phyloP scores from a whole-genome alignment of 2,113 vertebrate species.

The Drymodes brunneopygia region DNA sequence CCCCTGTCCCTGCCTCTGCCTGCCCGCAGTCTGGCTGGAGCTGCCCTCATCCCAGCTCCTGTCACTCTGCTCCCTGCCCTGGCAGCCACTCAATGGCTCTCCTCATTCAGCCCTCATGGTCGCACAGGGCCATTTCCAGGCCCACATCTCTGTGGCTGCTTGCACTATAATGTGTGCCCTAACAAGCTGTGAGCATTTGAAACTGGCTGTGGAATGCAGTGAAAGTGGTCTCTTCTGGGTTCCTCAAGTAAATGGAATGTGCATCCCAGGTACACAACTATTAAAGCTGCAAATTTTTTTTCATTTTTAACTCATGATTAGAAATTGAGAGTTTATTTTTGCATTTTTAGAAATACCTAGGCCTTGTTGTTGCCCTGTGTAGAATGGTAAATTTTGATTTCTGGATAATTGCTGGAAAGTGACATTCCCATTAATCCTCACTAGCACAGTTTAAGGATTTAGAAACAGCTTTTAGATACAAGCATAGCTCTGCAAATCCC shows the following conservation, averaged over 20 bases:
- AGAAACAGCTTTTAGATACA: not conserved
- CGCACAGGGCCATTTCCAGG: not conserved
- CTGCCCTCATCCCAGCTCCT: not conserved
- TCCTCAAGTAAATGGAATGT: not conserved
- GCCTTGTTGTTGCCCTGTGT: not conserved
- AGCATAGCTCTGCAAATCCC: not conserved
- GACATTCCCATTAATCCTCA: not conserved
- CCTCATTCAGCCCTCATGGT: not conserved
- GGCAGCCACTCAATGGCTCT: not conserved
- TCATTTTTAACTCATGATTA: not conserved
- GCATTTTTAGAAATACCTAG: not conserved
- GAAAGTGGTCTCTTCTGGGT: not conserved
- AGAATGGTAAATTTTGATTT: not conserved
- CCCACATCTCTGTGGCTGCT: not conserved
- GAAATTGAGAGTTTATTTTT: not conserved
- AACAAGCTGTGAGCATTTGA: not conserved
- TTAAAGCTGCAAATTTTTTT: not conserved
- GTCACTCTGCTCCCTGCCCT: not conserved
- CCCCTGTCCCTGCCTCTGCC: not conserved
- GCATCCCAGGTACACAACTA: fast-evolving
- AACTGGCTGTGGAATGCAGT: not conserved
- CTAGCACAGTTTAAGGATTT: not conserved
- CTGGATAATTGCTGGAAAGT: not conserved
- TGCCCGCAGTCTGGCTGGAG: not conserved
- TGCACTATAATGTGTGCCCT: not conserved